Base-by-base conservation (phyloP, 2,888 invertebrate species). In the Plagodis pulveraria region DNA sequence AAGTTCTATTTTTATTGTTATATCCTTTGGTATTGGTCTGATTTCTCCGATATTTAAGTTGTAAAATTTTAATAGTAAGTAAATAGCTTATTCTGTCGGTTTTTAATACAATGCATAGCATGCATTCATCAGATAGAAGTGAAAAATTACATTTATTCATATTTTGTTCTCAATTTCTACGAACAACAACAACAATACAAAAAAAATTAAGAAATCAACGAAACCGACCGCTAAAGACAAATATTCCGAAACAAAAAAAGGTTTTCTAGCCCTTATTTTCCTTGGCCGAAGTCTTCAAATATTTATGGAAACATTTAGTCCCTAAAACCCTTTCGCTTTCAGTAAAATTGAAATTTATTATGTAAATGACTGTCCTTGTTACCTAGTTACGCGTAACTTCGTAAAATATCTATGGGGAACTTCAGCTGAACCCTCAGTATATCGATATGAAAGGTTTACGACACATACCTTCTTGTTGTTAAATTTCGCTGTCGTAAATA, bases 341-440 rank as follows among this genome's bases (percentile, higher is more conserved):
- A 64, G 64, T 67, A 67, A 61, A 69, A 65, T 67, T 64, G 67
- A 69, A 69, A 69, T 69, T 65, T 64, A 69, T 62, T 66, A 69
- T 67, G 67, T 52, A 65, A 67, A 69, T 66, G 58, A 67, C 58
- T 59, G 69, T 62, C 64, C 67, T 67, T 56, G 62, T 68, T 68
- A 66, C 62, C 64, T 64, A 66, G 61, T 64, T 66, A 56, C 62
- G 60, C 58, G 67, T 59, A 56, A 65, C 56, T 56, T 58, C 63
- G 46, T 68, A 64, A 68, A 68, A 68, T 64, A 68, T 66, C 68
- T 52, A 64, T 66, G 60, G 62, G 65, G 56, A 62, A 58, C 50
- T 63, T 58, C 61, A 61, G 57, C 49, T 63, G 47, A 49, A 59
- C 60, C 62, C 55, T 58, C 51, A 50, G 40, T 50, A 47, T 62